Conservation (phyloP, 2,888 invertebrate species). For the Caenorhabditis sp. region DNA sequence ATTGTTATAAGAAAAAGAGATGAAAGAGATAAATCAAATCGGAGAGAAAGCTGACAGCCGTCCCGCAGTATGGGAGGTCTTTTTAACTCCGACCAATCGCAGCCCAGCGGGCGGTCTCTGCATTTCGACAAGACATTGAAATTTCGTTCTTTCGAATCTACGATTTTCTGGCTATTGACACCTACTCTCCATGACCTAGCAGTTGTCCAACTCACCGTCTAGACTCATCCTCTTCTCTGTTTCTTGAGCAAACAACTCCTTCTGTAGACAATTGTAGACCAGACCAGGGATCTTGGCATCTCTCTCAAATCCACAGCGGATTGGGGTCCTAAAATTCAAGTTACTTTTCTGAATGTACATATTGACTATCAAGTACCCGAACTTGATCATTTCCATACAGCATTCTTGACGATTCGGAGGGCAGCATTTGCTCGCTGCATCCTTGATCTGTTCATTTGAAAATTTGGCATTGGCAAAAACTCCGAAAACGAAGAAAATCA, state of each 20-base stretch:
- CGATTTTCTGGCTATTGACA: too few species aligned
- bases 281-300: neutral
- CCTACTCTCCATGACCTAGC: too few species aligned
- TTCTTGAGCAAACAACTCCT: constrained; percentile 9
- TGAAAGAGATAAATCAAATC: neutral
- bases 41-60: neutral
- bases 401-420: constrained; percentile 20
- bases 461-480: constrained; percentile 1
- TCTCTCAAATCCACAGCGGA: constrained; percentile 52
- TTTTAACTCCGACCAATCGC: constrained; percentile 25
- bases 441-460: neutral
- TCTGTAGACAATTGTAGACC: constrained; percentile 40
- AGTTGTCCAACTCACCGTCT: constrained; percentile 22
- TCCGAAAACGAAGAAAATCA: constrained; percentile 5
- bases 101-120: constrained; percentile 16
- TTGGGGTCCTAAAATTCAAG: constrained; percentile 27
- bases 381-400: constrained; percentile 45
- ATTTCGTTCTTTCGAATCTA: neutral
- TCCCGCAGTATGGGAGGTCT: constrained; percentile 1
- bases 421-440: constrained; percentile 46
- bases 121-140: too few species aligned
- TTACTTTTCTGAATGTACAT: neutral
- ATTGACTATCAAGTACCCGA: neutral
- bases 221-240: constrained; percentile 29
- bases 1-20: neutral